Conservation (phyloP, 2,113 vertebrate species). For the Heloderma charlesbogerti region DNA sequence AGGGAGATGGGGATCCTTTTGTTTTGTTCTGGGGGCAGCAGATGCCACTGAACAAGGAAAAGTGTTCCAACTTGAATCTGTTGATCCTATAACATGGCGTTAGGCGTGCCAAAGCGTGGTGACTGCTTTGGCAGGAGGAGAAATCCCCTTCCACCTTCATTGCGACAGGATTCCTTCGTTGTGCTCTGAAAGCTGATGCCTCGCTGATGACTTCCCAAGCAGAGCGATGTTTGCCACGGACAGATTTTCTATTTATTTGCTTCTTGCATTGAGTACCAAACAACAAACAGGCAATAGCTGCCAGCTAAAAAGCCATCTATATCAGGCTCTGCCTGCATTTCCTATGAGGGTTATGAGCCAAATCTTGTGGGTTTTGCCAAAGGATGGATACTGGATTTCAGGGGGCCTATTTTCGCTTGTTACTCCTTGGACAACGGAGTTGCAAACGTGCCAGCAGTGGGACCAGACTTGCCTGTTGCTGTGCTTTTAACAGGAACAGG, state of each 20-base stretch:
- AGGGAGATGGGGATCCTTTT: background rate
- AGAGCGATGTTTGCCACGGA: background rate
- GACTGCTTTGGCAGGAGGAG: background rate
- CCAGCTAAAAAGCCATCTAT: slow-evolving; percentile 8
- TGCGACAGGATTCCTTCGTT: background rate
- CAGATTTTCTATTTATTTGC: slow-evolving; percentile 57
- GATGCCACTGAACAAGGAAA: background rate
- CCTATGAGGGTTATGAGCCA: background rate
- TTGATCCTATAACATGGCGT: background rate
- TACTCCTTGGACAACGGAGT: no score
- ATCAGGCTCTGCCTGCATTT: slow-evolving; percentile 7
- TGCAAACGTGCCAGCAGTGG: no score
- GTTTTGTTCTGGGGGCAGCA: background rate
- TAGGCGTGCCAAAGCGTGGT: background rate
- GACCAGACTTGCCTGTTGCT: no score
- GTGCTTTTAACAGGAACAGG: no score
- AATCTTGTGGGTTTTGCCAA: no score
- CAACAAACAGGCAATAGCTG: slow-evolving; percentile 40
- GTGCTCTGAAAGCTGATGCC: background rate
- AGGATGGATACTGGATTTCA: no score
- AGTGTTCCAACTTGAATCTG: background rate
- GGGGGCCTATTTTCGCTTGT: no score
- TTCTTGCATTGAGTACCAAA: slow-evolving; percentile 61
- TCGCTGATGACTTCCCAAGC: slow-evolving; percentile 35
- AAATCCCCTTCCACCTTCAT: background rate